Base-by-base conservation (phyloP, 2,113 vertebrate genomes). In the Crotophaga sulcirostris region DNA sequence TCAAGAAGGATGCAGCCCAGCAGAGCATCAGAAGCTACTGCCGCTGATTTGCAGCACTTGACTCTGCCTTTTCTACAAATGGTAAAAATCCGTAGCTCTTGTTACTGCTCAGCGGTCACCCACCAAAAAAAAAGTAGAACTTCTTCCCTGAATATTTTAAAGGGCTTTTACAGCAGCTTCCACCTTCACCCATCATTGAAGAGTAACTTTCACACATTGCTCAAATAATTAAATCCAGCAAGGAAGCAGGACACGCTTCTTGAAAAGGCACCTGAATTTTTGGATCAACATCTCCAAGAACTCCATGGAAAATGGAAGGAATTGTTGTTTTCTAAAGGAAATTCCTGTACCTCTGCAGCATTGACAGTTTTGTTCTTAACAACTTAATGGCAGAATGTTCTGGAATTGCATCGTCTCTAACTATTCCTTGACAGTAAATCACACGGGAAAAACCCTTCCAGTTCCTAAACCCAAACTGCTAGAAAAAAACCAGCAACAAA, bases 371-470 rank as follows among this genome's bases (percentile, higher is more conserved):
- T n/a, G 13, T 13, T 82, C 44, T 68, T 55, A 38, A 47, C 38
- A 81, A 38, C 25, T 81, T 51, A 58, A 51, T 47, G 28, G 21
- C 38, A 79, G 40, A 94, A 62, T 21, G 28, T n/a, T 91, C 62
- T 72, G 34, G 54, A 77, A 77, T 78, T n/a, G 60, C 10, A 38
- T 12, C 12, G 2, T 77, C 29, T 75, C 55, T 69, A 81, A 62
- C 19, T 55, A 45, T 16, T 63, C 42, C 51, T 56, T 63, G 13
- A 60, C 28, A 86, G 80, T 5, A 45, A 31, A 62, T 8, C 33
- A 78, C 17, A 33, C 1, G 4, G 4, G 29, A 28, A 14, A 81
- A 81, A 82, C n/a, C 0, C 2, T 26, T 49, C 25, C 16, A 8
- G 17, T 36, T 73, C 40, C 60, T 80, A 76, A 89, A 81, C 16